Evolutionary conservation across 2,888 invertebrate species (phyloP), one percentile per base, ranked within the genome.

Genomic region (Epinotia demarniana): DNA sequence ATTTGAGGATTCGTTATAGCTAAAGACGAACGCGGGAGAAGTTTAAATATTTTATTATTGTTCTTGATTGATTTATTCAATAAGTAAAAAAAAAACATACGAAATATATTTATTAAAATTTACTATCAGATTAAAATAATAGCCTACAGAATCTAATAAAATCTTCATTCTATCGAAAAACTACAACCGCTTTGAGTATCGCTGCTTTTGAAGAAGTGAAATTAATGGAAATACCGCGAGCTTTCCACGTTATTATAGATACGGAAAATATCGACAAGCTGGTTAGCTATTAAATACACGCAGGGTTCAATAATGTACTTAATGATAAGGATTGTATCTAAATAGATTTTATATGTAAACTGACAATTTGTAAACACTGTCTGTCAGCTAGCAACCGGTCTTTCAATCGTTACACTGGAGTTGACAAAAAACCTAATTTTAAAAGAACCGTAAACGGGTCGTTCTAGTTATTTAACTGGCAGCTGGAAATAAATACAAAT

Each of bases 191-290:
- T 53, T 63, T 49, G 68, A 69, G 57, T 49, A 64, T 69, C 23
- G 12, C 69, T 70, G 49, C 74, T 53, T 64, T 74, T 70, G 69
- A 58, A 70, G 69, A 53, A 27, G 57, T 61, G 53, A 60, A 73
- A 68, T 57, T 58, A 70, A 70, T 74, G 49, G 49, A 74, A 74
- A 74, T 70, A 70, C 74, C 74, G 46, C 49, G 12, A 64, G 27
- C 57, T 49, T 69, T 63, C 63, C 11, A 23, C 27, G 19, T 33
- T 33, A 6, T 58, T 69, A 63, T 62, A 57, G 19, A 53, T 55
- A 53, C 4, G 6, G 11, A 5, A 53, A 55, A 53, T n/a, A 16
- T 18, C 5, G 69, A 19, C 49, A 69, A 74, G 69, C 46, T 27
- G 2, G 57, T 4, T n/a, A 8, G 53, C 11, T 55, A 49, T 55